These are phyloP conservation scores for Pegoplata infirma DNA, from an alignment of 2,888 invertebrate genomes.

Conservation along the genomic window DNA sequence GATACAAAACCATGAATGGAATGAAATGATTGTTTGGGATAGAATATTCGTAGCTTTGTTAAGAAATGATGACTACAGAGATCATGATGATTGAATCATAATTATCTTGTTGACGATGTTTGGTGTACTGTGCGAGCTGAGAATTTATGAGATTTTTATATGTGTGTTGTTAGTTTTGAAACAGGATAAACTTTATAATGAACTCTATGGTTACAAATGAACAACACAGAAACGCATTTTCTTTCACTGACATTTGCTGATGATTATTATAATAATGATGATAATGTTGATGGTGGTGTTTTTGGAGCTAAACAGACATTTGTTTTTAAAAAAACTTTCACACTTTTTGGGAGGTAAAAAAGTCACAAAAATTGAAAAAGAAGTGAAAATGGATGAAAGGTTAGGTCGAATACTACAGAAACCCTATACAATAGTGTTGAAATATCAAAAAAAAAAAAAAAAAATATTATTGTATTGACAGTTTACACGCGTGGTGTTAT, in stretches of 20 bases:
- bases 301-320: not conserved
- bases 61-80: not conserved
- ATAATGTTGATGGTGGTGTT: not conserved
- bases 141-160: constrained; percentile 51
- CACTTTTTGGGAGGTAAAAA: not conserved
- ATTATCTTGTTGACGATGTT: not conserved
- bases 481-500: no score
- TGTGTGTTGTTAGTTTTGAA: constrained; percentile 27
- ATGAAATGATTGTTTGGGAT: not conserved
- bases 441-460: no score
- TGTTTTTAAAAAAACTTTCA: not conserved
- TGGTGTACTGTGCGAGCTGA: not conserved
- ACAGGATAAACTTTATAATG: constrained; percentile 12
- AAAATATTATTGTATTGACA: no score
- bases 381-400: no score
- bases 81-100: not conserved
- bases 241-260: constrained; percentile 8
- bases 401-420: no score
- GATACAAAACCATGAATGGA: constrained; percentile 21
- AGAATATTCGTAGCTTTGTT: no score
- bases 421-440: no score
- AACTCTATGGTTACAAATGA: not conserved
- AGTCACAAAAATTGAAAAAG: no score
- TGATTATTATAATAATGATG: not conserved
- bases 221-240: constrained; percentile 20